These are phyloP conservation scores for Nebria brevicollis DNA, from an alignment of 2,888 invertebrate genomes.

Conservation along the genomic window DNA sequence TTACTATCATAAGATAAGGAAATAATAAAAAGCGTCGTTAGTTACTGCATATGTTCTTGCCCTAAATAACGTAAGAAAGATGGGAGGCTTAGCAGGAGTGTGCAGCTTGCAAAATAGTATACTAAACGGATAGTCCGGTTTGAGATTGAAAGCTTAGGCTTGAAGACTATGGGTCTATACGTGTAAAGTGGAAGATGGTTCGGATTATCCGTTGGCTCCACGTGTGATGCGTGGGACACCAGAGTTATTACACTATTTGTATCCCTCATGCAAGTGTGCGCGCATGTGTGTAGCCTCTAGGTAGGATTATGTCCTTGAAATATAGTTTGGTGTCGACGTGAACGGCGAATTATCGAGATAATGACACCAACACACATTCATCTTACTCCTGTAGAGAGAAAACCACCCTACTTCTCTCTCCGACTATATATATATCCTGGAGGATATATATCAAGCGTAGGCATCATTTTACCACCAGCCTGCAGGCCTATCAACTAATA, in stretches of 20 bases:
- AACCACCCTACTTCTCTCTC: not conserved
- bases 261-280: slow-evolving; percentile 3
- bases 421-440: not conserved
- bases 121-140: slow-evolving; percentile 1
- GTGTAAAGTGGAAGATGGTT: slow-evolving; percentile 8
- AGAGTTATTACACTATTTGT: slow-evolving; percentile 18
- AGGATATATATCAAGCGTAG: not conserved
- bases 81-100: not conserved
- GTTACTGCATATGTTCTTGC: too few relatives aligned
- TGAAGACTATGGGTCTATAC: not conserved
- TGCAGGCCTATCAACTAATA: not conserved
- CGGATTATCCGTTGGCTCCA: not conserved
- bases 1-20: too few relatives aligned
- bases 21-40: too few relatives aligned
- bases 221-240: slow-evolving; percentile 7
- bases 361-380: not conserved
- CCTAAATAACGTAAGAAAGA: too few relatives aligned
- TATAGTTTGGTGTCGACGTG: slow-evolving; percentile 3
- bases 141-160: slow-evolving; percentile 12
- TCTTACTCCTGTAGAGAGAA: not conserved
- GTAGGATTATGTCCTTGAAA: slow-evolving; percentile 19
- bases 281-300: not conserved
- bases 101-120: not conserved
- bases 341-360: slow-evolving; percentile 13
- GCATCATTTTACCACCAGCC: not conserved